Conservation (phyloP, 2,113 vertebrate genomes). For the Sminthopsis crassicaudata region DNA sequence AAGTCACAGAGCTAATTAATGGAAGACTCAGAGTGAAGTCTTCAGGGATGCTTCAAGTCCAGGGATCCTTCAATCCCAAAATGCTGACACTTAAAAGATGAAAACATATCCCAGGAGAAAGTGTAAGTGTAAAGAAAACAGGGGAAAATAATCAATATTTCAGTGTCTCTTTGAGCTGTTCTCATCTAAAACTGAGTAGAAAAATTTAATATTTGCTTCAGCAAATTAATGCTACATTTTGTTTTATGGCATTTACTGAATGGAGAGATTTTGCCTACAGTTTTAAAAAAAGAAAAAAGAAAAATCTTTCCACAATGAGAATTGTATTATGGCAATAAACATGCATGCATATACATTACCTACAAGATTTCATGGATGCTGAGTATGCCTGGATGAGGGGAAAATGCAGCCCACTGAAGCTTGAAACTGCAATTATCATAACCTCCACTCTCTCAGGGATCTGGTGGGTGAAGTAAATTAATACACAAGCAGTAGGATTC, state of each 20-base stretch:
- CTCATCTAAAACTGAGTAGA: conserved; percentile 48
- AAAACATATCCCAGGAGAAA: neutral
- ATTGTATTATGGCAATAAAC: conserved; percentile 26
- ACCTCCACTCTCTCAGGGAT: conserved; percentile 27
- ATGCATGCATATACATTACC: neutral
- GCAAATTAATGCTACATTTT: conserved; percentile 9
- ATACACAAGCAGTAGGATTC: conserved; percentile 42
- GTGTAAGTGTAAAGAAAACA: neutral
- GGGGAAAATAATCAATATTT: conserved; percentile 29
- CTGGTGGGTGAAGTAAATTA: conserved; percentile 38
- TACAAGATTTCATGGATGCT: conserved; percentile 29
- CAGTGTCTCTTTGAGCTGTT: conserved; percentile 28
- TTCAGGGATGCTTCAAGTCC: neutral
- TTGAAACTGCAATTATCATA: conserved; percentile 50
- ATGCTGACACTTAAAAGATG: neutral
- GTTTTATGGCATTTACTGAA: conserved; percentile 34
- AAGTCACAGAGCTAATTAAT: neutral
- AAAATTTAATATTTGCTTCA: conserved; percentile 42
- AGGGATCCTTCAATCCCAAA: neutral
- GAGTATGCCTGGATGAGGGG: conserved; percentile 13
- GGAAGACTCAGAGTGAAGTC: neutral
- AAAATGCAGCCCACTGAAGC: conserved; percentile 28
- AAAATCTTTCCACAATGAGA: neutral
- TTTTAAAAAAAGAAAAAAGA: neutral
- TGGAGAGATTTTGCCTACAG: neutral